Percentiles rank a stretch among this genome's conserved stretches.
These are phyloP conservation scores for Hirtodrosophila histrioides DNA, from an alignment of 2,888 invertebrate genomes.

Conservation along the genomic window DNA sequence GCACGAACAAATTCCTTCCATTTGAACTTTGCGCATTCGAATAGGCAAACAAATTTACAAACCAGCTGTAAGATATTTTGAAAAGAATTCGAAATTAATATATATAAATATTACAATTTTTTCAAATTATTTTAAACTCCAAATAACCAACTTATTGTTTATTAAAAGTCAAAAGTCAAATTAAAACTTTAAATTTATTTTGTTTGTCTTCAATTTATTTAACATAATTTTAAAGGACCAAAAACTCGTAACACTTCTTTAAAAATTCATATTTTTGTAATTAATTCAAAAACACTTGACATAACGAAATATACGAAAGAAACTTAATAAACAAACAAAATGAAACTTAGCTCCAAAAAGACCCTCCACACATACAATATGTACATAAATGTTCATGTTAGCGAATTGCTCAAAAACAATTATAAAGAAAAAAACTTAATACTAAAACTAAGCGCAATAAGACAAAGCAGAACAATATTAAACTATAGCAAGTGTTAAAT, in stretches of 20 bases:
- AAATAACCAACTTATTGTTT: slow-evolving; percentile 1
- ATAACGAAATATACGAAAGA: slow-evolving; percentile 1
- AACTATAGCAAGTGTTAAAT: slow-evolving; percentile 68
- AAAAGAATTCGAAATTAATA: slow-evolving; percentile 11
- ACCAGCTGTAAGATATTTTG: slow-evolving; percentile 51
- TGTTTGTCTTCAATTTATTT: slow-evolving; percentile 35
- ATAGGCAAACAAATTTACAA: slow-evolving; percentile 33
- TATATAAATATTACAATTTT: slow-evolving; percentile 11
- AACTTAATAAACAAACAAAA: slow-evolving; percentile 16
- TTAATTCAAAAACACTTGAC: slow-evolving; percentile 15
- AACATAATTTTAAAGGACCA: slow-evolving; percentile 71
- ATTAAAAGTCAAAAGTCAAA: neutral
- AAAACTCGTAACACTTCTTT: slow-evolving; percentile 45
- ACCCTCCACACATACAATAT: slow-evolving; percentile 65
- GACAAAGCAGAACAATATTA: slow-evolving; percentile 30
- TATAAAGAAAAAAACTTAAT: slow-evolving; percentile 20
- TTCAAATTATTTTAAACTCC: too few species aligned
- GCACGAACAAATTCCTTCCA: slow-evolving; percentile 80
- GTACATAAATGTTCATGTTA: slow-evolving; percentile 66
- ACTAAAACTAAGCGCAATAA: slow-evolving; percentile 14
- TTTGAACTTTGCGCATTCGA: slow-evolving; percentile 63
- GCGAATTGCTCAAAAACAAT: slow-evolving; percentile 50
- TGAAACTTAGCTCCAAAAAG: slow-evolving; percentile 36
- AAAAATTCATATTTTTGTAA: slow-evolving; percentile 46
- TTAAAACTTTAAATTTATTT: neutral